phyloP scores from a whole-genome alignment of 2,797 vertebrate species.

The Peromyscus aztecus region DNA sequence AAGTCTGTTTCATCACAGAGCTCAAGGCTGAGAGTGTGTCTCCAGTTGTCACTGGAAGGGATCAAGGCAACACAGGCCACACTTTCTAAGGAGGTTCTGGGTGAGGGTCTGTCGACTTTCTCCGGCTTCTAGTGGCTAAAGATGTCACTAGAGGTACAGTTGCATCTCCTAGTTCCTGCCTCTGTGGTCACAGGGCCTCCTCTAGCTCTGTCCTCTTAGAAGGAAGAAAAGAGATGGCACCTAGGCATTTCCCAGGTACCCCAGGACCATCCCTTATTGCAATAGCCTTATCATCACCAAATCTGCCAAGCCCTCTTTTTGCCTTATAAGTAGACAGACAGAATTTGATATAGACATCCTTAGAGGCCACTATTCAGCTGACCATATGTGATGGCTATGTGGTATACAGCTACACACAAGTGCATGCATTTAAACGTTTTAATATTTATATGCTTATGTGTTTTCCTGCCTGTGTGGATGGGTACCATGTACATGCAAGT shows the following conservation, averaged over 20 bases:
- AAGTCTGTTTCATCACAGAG: neutral
- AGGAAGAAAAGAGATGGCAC: neutral
- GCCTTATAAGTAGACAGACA: neutral
- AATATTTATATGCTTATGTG: neutral
- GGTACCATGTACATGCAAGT: neutral
- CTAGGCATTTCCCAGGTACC: no score
- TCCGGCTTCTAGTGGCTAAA: neutral
- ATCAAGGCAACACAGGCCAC: neutral
- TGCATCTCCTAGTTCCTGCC: neutral
- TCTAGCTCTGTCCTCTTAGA: neutral
- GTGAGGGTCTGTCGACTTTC: neutral
- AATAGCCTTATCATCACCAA: neutral
- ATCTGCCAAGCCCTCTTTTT: neutral
- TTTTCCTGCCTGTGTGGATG: neutral
- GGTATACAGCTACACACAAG: neutral
- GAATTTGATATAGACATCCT: neutral
- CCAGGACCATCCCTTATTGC: neutral
- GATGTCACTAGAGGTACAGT: neutral
- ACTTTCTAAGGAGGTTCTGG: neutral
- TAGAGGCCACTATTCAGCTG: neutral
- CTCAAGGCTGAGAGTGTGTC: neutral
- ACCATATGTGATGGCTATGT: rapidly evolving
- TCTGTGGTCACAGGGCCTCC: neutral
- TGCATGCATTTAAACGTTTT: neutral
- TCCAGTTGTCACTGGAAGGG: neutral